These are phyloP conservation scores for Eolophus roseicapilla DNA, from an alignment of 2,113 vertebrate species.

Conservation along the genomic window DNA sequence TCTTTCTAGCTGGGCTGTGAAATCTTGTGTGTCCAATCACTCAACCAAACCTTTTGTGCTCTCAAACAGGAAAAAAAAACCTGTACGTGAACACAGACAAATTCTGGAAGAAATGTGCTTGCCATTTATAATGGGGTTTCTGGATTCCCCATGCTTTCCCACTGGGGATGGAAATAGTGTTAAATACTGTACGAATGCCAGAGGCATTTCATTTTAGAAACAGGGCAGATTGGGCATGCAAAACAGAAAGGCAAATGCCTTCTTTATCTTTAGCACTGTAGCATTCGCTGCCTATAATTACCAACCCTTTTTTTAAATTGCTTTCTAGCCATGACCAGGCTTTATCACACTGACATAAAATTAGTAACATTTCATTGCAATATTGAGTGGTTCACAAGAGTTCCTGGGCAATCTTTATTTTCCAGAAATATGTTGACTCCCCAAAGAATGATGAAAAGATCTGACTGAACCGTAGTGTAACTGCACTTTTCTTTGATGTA, in stretches of 20 bases:
- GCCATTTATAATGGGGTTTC: not conserved
- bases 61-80: not conserved
- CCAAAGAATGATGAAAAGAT: constrained; percentile 7
- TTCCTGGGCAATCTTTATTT: not conserved
- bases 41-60: not conserved
- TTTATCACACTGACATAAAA: not conserved
- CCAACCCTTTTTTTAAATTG: not conserved
- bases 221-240: not conserved
- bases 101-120: not conserved
- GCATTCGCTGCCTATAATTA: not conserved
- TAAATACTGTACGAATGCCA: not conserved
- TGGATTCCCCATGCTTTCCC: not conserved
- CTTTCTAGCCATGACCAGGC: not conserved
- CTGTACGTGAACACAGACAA: not conserved
- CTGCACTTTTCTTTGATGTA: constrained; percentile 42
- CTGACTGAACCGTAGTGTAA: not conserved
- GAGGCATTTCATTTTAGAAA: not conserved
- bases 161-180: not conserved
- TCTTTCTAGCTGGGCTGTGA: not conserved
- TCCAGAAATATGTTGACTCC: not conserved
- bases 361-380: not conserved
- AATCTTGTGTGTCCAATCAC: not conserved
- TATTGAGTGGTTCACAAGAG: not conserved
- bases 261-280: not conserved
- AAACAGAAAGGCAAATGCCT: not conserved